These are phyloP conservation scores for Ceramica pisi DNA, from an alignment of 2,888 invertebrate genomes.

Conservation along the genomic window DNA sequence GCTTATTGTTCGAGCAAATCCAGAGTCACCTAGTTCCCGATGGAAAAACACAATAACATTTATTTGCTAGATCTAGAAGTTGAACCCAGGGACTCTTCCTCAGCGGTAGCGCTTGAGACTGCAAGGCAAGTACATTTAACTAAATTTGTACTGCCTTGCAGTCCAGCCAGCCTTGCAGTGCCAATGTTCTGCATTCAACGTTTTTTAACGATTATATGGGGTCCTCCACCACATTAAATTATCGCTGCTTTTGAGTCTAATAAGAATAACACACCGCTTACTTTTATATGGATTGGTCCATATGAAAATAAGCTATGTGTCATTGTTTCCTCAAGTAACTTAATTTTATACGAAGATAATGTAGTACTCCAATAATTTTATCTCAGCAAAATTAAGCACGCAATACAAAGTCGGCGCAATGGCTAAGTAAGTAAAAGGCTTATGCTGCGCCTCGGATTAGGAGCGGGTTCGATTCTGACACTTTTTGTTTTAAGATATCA, in stretches of 20 bases:
- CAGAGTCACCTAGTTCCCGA: background rate
- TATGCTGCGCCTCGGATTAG: background rate
- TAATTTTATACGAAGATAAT: no score
- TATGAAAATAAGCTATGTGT: no score
- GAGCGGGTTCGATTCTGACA: background rate
- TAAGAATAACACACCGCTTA: no score
- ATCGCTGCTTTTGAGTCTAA: no score
- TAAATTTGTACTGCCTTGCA: no score
- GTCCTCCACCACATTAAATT: no score
- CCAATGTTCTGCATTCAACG: background rate
- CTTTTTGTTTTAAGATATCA: no score
- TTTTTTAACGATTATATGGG: background rate
- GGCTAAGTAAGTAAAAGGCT: background rate
- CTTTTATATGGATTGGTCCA: no score
- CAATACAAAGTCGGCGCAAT: no score
- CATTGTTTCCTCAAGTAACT: no score
- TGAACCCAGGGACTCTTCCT: background rate
- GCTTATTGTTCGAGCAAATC: background rate
- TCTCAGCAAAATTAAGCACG: background rate
- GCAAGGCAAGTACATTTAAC: background rate
- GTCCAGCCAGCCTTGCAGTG: no score
- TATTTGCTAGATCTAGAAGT: background rate
- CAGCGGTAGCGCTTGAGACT: background rate
- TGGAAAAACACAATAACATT: background rate
- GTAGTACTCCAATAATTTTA: no score